Base-by-base conservation (phyloP, 2,888 invertebrate genomes). In the Dioctria linearis region DNA sequence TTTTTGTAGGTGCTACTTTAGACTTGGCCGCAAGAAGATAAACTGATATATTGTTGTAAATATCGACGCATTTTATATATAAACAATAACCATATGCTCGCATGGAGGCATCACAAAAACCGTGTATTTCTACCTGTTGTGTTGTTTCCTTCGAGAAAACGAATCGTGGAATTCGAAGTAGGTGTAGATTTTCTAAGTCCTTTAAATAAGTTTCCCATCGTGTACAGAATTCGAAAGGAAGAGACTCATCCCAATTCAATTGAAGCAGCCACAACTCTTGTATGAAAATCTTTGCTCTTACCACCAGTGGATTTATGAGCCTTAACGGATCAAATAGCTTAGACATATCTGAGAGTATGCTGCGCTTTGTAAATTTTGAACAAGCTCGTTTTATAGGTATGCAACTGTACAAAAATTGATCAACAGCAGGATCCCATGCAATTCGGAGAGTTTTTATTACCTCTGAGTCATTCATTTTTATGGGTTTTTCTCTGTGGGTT, bases 351-450 rank as follows among this genome's bases (percentile, higher is more conserved):
- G n/a, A n/a, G n/a, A n/a, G n/a, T n/a, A n/a, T n/a, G n/a, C n/a
- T n/a, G n/a, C n/a, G 78, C 37, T 69, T 69, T 6, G 51, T 69
- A 1, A 69, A 9, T 25, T 25, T 69, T 39, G 49, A 6, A 9
- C 1, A 1, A 6, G 5, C 8, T 5, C 81, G 78, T 80, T 83
- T 83, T n/a, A 81, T 71, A n/a, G n/a, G n/a, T n/a, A 9, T 43
- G 46, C 11, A 51, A 13, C 11, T 67, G 25, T 43, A 11, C 25
- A 40, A 13, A 25, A 67, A 51, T n/a, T 67, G 5, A 3, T 67
- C 67, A 13, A 5, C 42, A 4, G 8, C 13, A 11, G 67, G 67
- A 42, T 67, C 67, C 46, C 67, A 67, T 39, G 43, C 8, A 4
- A 67, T 40, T 11, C 67, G 46, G 5, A 67, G 46, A 43, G 69